Evolutionary conservation across 2,113 vertebrate genomes (phyloP), one percentile per base, ranked within the genome.

Genomic region (Glareola pratincola): DNA sequence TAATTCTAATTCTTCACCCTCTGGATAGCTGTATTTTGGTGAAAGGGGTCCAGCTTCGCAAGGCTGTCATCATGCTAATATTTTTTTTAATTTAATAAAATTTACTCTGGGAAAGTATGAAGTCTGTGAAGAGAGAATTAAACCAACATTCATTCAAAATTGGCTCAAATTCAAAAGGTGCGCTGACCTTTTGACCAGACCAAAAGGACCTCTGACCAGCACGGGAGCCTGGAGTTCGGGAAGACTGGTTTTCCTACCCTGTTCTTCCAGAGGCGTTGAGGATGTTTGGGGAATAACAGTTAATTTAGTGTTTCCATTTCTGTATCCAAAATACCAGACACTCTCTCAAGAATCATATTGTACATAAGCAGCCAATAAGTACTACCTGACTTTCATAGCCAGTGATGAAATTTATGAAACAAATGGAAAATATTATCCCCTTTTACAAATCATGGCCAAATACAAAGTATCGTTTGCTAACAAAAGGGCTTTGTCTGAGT

Each of bases 401-500:
- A 83, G 8, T 54, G 66, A 63, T 93, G 56, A 96, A 94, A 95
- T 93, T 88, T 92, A 62, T 88, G 26, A 67, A 81, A 77, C 59
- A 90, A 95, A 45, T 92, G 82, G 82, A 94, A 95, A 94, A 76
- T 73, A 83, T 90, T 90, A 88, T 45, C 57, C 2, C 3, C 41
- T 66, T 83, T 83, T 80, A 69, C 48, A 93, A 92, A 83, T 86
- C 3, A 3, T 80, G 37, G 15, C 83, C 63, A 96, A 96, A 84
- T 74, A 54, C 2, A 12, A 77, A 74, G 75, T 90, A 83, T 54
- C 32, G 26, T 92, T 94, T 92, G 26, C 56, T 83, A 93, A 94
- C 62, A 95, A 86, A 75, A 88, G 79, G 21, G 29, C 85, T 92
- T 93, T 96, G 81, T 96, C 54, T 85, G 77, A 85, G 67, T 90